These are phyloP conservation scores for Mystacides longicornis DNA, from an alignment of 2,888 invertebrate species.

Conservation along the genomic window DNA sequence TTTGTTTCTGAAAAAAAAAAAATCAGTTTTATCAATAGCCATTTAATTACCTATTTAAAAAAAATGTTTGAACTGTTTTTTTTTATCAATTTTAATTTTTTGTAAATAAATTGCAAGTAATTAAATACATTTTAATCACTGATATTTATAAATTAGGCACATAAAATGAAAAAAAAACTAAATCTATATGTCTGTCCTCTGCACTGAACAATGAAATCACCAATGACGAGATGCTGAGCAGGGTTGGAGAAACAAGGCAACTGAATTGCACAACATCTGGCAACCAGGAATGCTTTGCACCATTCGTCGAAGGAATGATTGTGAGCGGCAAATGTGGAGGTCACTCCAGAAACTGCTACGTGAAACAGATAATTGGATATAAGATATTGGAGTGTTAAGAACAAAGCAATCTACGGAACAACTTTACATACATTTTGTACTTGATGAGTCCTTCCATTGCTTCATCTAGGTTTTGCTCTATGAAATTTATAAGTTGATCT, in stretches of 20 bases:
- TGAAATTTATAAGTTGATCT: slow-evolving; percentile 74
- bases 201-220: too few relatives aligned
- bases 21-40: too few relatives aligned
- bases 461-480: slow-evolving; percentile 66
- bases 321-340: neutral
- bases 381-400: neutral
- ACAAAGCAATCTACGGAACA: neutral
- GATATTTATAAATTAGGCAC: too few relatives aligned
- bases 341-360: neutral
- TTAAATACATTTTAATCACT: too few relatives aligned
- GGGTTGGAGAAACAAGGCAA: too few relatives aligned
- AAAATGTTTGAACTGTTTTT: neutral
- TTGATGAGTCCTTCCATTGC: slow-evolving; percentile 65
- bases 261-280: too few relatives aligned
- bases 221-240: too few relatives aligned
- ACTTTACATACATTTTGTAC: slow-evolving; percentile 58
- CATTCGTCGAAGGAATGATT: neutral
- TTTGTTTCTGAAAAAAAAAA: slow-evolving; percentile 60
- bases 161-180: too few relatives aligned
- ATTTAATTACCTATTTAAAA: neutral
- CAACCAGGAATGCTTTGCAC: too few relatives aligned
- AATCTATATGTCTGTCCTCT: too few relatives aligned
- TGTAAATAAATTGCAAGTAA: too few relatives aligned
- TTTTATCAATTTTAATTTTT: too few relatives aligned
- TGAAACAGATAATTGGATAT: neutral